Base-by-base conservation (phyloP, 2,113 vertebrate genomes). In the Cyphomyrus discorhynchus region DNA sequence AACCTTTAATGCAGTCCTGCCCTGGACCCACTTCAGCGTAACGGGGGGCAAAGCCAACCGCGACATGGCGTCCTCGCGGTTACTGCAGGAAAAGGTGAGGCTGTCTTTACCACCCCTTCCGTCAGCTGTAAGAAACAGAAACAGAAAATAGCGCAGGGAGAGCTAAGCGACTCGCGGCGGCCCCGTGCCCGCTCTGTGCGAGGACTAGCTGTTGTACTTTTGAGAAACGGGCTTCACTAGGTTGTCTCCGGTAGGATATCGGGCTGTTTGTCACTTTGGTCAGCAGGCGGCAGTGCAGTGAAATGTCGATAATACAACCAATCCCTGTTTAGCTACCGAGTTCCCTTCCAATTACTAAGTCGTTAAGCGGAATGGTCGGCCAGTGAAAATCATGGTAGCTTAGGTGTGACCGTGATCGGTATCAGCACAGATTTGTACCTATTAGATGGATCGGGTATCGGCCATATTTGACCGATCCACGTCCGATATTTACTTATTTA, bases 11-110 rank as follows among this genome's bases (percentile, higher is more conserved):
- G 92, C 96, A 0, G 98, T 99, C 92, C 96, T 99, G 94, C 98
- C 98, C 24, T 99, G 98, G 98, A 97, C 98, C 89, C 98, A 99
- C 96, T 99, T 99, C 95, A 97, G 96, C 95, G 96, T 96, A 1
- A 96, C 97, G 77, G 97, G 96, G 84, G 97, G 98, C 8, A 98
- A 97, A 95, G 97, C 96, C 94, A 97, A 94, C 95, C 94, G 97
- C 88, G 98, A 99, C 35, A 93, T 96, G 91, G 97, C 98, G 39
- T 99, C 98, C 17, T 99, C 98, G 89, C 97, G 94, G 91, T 95
- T 99, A 92, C 97, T 99, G 91, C 98, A 99, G 95, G 98, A 99
- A 94, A 99, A 99, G 97, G 98, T 99, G 94, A 91, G 0, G 0
- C 83, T 92, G 47, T 11, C 7, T 11, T 85, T 2, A 86, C n/a